Evolutionary conservation across 2,113 vertebrate species (phyloP).

Genomic region (Rhinoderma darwinii): DNA sequence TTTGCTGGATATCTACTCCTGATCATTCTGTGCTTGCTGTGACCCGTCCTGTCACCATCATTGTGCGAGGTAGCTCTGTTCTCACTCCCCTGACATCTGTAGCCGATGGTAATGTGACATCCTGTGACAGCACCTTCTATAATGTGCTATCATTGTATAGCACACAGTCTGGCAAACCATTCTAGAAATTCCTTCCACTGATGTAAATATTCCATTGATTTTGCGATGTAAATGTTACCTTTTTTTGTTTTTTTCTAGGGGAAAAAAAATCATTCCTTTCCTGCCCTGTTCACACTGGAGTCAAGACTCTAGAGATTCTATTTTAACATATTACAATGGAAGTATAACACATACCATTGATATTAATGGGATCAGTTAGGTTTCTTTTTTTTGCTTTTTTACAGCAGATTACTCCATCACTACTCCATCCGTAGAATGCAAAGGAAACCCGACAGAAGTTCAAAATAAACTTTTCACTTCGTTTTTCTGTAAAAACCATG

Average conservation of each 20-base stretch:
- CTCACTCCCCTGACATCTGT: constrained; percentile 7
- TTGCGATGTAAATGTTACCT: neutral
- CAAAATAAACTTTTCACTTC: no score
- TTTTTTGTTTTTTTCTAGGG: no score
- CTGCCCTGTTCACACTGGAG: no score
- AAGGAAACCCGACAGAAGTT: no score
- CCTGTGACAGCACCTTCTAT: constrained; percentile 35
- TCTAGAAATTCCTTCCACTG: neutral
- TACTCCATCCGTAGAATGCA: no score
- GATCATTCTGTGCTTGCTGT: neutral
- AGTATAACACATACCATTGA: no score
- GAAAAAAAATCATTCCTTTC: neutral
- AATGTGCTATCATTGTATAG: constrained; percentile 9
- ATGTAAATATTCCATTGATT: neutral
- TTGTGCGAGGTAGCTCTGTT: neutral
- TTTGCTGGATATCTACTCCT: neutral
- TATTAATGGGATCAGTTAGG: no score
- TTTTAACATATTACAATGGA: no score
- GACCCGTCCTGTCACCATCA: neutral
- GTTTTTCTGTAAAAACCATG: no score
- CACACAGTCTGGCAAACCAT: neutral
- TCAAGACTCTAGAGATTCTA: no score
- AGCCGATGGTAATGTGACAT: constrained; percentile 22
- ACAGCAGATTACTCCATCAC: no score
- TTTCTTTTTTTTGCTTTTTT: no score